Conservation (phyloP, 2,888 invertebrate genomes). For the Nomada flava region DNA sequence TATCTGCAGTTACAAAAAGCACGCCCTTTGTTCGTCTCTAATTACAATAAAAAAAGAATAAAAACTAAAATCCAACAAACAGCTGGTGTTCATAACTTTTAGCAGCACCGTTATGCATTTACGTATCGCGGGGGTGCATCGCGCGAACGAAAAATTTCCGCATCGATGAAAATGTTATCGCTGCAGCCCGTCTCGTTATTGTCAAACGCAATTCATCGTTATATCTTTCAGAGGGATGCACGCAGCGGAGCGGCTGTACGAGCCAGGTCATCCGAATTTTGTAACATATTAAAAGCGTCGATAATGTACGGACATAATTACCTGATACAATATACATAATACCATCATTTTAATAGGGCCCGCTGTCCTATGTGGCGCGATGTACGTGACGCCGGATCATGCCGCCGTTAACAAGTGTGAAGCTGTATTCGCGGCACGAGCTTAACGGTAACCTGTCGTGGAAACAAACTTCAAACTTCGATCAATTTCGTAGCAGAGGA, state of each 20-base stretch:
- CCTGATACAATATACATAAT: slow-evolving; percentile 64
- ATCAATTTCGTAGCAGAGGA: slow-evolving; percentile 25
- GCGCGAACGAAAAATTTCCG: slow-evolving; percentile 51
- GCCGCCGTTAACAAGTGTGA: slow-evolving; percentile 56
- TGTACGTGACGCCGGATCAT: slow-evolving; percentile 46
- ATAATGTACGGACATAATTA: slow-evolving; percentile 61
- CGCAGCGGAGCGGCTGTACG: slow-evolving; percentile 17
- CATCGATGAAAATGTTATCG: slow-evolving; percentile 56
- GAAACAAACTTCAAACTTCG: slow-evolving; percentile 43
- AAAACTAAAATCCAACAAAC: slow-evolving; percentile 4
- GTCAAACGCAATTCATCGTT: slow-evolving; percentile 63
- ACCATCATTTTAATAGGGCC: slow-evolving; percentile 61
- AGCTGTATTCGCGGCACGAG: slow-evolving; percentile 22
- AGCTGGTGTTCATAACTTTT: slow-evolving; percentile 36
- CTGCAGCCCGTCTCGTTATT: slow-evolving; percentile 50
- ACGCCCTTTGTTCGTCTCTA: background rate
- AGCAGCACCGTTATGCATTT: slow-evolving; percentile 32
- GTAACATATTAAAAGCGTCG: slow-evolving; percentile 64
- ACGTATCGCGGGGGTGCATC: slow-evolving; percentile 18
- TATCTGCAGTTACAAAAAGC: no score
- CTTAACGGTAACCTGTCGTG: slow-evolving; percentile 29
- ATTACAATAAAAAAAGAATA: background rate
- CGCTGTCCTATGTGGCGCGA: slow-evolving; percentile 47
- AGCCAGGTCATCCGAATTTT: slow-evolving; percentile 56
- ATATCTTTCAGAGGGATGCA: slow-evolving; percentile 43